phyloP scores from a whole-genome alignment of 2,113 vertebrate species.

The Gambusia affinis region DNA sequence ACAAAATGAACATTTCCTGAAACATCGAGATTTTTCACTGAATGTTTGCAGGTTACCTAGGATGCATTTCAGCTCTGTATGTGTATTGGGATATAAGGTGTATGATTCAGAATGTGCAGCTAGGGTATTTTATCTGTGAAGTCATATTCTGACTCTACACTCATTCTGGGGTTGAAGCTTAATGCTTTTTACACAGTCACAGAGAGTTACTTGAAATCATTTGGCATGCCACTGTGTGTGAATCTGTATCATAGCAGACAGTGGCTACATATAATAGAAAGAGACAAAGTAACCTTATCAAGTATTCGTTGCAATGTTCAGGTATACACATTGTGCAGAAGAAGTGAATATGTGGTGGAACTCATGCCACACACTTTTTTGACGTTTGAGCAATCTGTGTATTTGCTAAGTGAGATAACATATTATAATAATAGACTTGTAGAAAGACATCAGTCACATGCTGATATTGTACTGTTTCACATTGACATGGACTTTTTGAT shows the following conservation, averaged over 20 bases:
- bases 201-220: neutral
- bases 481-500: neutral
- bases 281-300: neutral
- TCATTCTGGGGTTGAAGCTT: neutral
- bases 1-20: neutral
- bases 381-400: neutral
- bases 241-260: neutral
- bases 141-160: neutral
- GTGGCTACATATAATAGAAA: neutral
- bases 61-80: neutral
- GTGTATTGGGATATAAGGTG: neutral
- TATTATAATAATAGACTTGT: neutral
- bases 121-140: neutral
- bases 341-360: neutral
- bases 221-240: neutral
- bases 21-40: neutral
- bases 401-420: neutral
- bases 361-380: neutral
- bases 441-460: neutral
- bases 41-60: neutral
- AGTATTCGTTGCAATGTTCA: neutral
- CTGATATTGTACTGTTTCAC: neutral
- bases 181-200: neutral
- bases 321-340: neutral
- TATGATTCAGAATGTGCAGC: neutral